Evolutionary conservation across 2,113 vertebrate species (phyloP), one percentile per base, ranked within the genome.

Genomic region (Solea solea): DNA sequence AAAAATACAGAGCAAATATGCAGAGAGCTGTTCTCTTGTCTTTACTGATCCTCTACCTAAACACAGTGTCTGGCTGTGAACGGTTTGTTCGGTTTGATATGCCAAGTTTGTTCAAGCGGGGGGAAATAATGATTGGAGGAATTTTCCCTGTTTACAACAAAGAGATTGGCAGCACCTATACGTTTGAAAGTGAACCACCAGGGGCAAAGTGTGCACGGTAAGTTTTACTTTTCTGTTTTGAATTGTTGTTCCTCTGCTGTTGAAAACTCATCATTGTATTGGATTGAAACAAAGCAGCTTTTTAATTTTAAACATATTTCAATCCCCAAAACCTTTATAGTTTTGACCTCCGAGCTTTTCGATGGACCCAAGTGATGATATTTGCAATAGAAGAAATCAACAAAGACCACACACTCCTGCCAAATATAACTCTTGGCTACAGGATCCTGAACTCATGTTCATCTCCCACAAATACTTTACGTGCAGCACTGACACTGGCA

Each of bases 351-450:
- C 84, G 91, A 66, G 91, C 89, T 55, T 94, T 93, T 64, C 87
- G 92, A 10, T 94, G 92, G 93, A 91, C 88, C 1, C 92, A 93
- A 72, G 77, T 90, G 16, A 94, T 95, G 93, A 93, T 92, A 28
- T 94, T 93, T 84, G 86, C 93, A 27, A 89, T 93, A 77, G 90
- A 93, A 46, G 93, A 95, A 83, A 93, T 95, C 41, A 95, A 95
- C 82, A 76, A 79, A 50, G 72, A 89, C 59, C n/a, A 50, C 25
- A 45, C 13, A 44, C 74, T 95, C 14, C 88, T 95, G 49, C 92
- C 93, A 51, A 92, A 94, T 41, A 66, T 93, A 49, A 83, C 90
- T 9, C 85, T 95, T n/a, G 94, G 94, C 3, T 94, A 94, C 57
- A 89, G 72, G 59, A 93, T 94, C 10, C 80, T 90, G 42, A 86